Evolutionary conservation across 2,888 invertebrate species (phyloP).

Genomic region (Nezara viridula): DNA sequence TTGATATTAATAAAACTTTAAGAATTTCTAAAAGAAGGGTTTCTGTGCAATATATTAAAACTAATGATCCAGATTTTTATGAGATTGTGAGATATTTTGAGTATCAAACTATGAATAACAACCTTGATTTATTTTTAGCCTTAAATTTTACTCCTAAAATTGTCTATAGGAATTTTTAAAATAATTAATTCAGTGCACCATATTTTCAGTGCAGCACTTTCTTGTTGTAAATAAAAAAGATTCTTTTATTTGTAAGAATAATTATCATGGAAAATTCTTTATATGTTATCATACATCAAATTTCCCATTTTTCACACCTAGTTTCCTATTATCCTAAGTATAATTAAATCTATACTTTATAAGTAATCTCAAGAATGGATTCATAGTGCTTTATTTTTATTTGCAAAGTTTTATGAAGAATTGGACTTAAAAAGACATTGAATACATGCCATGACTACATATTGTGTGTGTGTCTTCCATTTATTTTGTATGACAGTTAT

Average conservation of each 20-base stretch:
- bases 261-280: constrained; percentile 45
- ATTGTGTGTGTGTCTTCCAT: constrained; percentile 43
- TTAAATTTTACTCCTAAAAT: background rate
- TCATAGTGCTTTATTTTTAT: constrained; percentile 16
- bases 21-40: too few relatives aligned
- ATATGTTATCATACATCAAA: constrained; percentile 17
- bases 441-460: constrained; percentile 40
- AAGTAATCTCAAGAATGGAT: constrained; percentile 34
- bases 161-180: background rate
- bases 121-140: background rate
- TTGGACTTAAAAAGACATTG: constrained; percentile 34
- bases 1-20: too few relatives aligned
- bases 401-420: constrained; percentile 33
- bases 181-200: constrained; percentile 20
- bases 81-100: too few relatives aligned
- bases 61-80: too few relatives aligned
- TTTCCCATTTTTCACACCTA: constrained; percentile 48
- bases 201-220: too few relatives aligned
- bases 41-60: too few relatives aligned
- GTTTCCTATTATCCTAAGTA: background rate
- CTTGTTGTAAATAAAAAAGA: background rate
- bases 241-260: background rate
- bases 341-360: constrained; percentile 4
- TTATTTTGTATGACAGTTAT: constrained; percentile 5
- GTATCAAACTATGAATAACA: background rate